Percentiles rank a stretch among this genome's conserved stretches.
Evolutionary conservation across 2,797 vertebrate genomes (phyloP).

Genomic region (Alosa sapidissima): DNA sequence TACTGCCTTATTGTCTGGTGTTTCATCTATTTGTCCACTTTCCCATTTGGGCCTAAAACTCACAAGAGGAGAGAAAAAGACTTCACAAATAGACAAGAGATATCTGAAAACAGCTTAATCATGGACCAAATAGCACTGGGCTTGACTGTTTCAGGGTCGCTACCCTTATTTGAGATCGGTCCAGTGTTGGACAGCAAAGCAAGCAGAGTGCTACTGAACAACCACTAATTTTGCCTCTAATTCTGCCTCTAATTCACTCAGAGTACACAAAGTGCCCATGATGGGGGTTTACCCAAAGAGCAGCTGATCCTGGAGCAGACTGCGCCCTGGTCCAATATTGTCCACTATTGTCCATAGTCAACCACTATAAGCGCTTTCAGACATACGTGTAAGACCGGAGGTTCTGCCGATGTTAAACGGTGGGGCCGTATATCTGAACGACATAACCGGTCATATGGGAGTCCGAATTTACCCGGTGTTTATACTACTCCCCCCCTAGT

Average conservation of each 20-base stretch:
- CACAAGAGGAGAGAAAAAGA: background rate
- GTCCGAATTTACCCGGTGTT: too few species aligned
- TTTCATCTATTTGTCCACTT: background rate
- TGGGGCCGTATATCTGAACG: too few species aligned
- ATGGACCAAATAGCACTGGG: background rate
- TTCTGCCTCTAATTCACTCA: constrained; percentile 35
- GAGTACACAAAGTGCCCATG: constrained; percentile 42
- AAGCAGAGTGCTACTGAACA: background rate
- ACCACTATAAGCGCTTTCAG: too few species aligned
- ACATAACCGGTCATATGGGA: too few species aligned
- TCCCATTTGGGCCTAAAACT: background rate
- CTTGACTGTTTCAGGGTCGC: background rate
- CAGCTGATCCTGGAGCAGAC: background rate
- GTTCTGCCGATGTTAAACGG: too few species aligned
- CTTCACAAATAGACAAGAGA: background rate
- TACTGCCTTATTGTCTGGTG: background rate
- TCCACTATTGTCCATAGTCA: background rate
- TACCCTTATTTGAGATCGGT: background rate
- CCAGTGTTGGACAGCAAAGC: background rate
- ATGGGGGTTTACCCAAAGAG: constrained; percentile 25
- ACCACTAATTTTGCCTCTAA: background rate
- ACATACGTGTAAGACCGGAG: too few species aligned
- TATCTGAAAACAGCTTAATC: background rate
- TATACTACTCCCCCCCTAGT: too few species aligned
- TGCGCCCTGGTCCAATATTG: background rate